Evolutionary conservation across 2,797 vertebrate species (phyloP).

Genomic region (Morelia viridis): DNA sequence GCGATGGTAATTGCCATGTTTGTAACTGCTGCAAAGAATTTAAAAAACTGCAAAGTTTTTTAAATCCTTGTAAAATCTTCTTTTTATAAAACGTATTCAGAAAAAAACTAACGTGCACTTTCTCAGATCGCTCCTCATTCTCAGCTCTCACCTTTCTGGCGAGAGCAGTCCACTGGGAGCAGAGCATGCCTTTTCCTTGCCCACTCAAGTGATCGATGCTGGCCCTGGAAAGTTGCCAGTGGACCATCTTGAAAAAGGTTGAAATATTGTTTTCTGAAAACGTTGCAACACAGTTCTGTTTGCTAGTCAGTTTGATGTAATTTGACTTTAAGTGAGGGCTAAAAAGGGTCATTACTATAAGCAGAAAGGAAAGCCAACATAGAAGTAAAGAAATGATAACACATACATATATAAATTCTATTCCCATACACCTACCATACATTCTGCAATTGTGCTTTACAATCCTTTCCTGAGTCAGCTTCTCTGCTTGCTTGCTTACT

Average conservation of each 20-base stretch:
- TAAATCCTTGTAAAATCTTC: neutral
- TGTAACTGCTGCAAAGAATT: neutral
- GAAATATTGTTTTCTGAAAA: neutral
- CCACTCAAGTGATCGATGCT: neutral
- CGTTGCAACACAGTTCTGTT: neutral
- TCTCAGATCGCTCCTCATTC: neutral
- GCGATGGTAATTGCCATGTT: neutral
- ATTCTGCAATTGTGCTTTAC: constrained; percentile 50
- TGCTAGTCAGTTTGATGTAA: neutral
- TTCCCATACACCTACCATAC: constrained; percentile 28
- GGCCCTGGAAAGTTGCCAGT: neutral
- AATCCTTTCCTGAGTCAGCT: constrained; percentile 68
- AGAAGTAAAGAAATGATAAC: neutral
- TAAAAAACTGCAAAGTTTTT: no score
- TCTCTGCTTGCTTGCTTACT: constrained; percentile 48
- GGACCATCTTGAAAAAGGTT: neutral
- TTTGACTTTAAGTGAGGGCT: constrained; percentile 24
- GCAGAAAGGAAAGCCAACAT: neutral
- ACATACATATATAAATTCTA: neutral
- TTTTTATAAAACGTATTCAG: neutral
- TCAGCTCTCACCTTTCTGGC: neutral
- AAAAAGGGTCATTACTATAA: neutral
- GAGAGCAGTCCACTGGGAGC: neutral
- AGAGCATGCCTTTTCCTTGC: neutral
- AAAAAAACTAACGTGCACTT: neutral